Conservation (phyloP, 2,888 invertebrate genomes). For the Pseudolycoriella hygida region DNA sequence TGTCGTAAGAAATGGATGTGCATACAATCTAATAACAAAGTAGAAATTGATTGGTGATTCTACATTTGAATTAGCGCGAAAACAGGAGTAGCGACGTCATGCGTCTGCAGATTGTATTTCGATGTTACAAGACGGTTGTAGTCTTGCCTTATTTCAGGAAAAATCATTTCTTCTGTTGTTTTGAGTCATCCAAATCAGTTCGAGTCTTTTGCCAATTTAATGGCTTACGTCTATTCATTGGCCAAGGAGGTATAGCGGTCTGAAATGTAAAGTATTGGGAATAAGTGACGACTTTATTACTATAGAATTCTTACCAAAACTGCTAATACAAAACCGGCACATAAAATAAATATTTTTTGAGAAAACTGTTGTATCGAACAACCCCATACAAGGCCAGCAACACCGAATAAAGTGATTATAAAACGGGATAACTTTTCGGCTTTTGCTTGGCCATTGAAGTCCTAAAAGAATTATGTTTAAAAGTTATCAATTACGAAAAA, state of each 20-base stretch:
- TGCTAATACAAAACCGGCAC: constrained; percentile 77
- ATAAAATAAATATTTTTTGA: constrained; percentile 82
- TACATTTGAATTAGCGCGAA: no score
- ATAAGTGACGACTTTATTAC: no score
- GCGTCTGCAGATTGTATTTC: no score
- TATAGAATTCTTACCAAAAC: constrained; percentile 63
- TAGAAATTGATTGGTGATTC: no score
- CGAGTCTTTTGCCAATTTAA: constrained; percentile 70
- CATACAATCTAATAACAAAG: no score
- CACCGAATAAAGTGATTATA: constrained; percentile 79
- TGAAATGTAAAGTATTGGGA: constrained; percentile 23
- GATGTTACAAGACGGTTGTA: no score
- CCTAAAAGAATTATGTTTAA: constrained; percentile 30
- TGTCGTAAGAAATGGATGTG: no score
- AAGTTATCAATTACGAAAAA: no score
- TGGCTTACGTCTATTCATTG: constrained; percentile 76
- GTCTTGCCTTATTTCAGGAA: no score
- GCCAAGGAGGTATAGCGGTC: constrained; percentile 89
- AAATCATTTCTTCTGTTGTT: no score
- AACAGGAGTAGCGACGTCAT: no score
- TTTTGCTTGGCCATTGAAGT: constrained; percentile 77
- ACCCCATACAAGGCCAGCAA: constrained; percentile 81
- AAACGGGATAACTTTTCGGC: constrained; percentile 80
- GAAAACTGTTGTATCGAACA: constrained; percentile 91
- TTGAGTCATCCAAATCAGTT: no score